Evolutionary conservation across 2,797 vertebrate species (phyloP), one percentile per base, ranked within the genome.

Genomic region (Spheniscus humboldti): DNA sequence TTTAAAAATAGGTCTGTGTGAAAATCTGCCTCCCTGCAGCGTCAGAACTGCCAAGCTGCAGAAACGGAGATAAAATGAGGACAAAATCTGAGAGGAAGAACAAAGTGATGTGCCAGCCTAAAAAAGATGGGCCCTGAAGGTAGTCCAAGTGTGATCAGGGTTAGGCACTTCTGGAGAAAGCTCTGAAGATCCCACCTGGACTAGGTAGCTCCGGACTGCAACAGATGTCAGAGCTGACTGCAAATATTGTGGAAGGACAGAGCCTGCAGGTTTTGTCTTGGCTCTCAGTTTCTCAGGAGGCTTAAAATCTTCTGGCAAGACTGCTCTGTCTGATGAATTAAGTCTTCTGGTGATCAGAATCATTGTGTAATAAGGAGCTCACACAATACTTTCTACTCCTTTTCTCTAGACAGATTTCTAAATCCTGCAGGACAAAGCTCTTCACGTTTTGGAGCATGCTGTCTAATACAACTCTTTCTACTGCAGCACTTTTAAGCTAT

Each of bases 1-100:
- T 89, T 97, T 94, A 96, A 96, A 96, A 97, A 95, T 96, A 95
- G 90, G 67, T 53, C 71, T 6, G 9, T 91, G 91, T 71, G 82
- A 96, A 93, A 96, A 88, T 88, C 92, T 95, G 86, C 76, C 89
- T 92, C 85, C 64, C 79, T 76, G 69, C 91, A 96, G 90, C n/a
- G 4, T 11, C 30, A 76, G 89, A 88, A 69, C 79, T 94, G 82
- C 52, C 92, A 90, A 88, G 71, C 78, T 94, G 91, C 63, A 94
- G 92, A 86, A 92, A 28, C 0, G 5, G 87, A 94, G 95, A 95
- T 74, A 88, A 97, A 95, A 94, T 43, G 73, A 97, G 96, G 93
- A 96, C 90, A 96, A 55, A 16, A 30, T 64, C 68, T 75, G 74
- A 77, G 22, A 15, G 64, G 64, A 89, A 68, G 79, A 85, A 91